Percentiles rank a stretch among this genome's conserved stretches.
These are phyloP conservation scores for Paracyclopina nana DNA, from an alignment of 1,140 invertebrate species.

Conservation along the genomic window DNA sequence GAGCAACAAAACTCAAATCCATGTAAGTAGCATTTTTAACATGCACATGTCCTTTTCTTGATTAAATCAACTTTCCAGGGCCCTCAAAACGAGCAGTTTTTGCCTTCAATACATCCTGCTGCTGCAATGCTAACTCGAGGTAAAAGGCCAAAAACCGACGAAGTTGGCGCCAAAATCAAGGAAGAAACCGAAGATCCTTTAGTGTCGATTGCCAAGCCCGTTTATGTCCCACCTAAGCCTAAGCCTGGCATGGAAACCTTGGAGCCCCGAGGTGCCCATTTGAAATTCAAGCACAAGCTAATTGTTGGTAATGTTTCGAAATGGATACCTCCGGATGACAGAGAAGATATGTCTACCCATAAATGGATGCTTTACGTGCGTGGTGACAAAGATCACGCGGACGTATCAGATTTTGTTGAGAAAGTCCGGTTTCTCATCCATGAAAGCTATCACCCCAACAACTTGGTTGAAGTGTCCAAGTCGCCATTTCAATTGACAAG, in stretches of 20 bases:
- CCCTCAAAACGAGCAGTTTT: neutral
- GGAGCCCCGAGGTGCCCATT: conserved; percentile 2
- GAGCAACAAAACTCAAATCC: neutral
- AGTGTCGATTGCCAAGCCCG: neutral
- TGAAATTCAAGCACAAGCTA: conserved; percentile 24
- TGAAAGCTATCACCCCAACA: conserved; percentile 67
- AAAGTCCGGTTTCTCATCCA: conserved; percentile 63
- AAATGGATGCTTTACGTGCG: conserved; percentile 75
- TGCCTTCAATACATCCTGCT: conserved; percentile 2
- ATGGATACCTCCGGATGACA: conserved; percentile 44
- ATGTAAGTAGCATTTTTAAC: neutral
- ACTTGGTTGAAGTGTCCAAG: conserved; percentile 52
- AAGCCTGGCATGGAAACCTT: neutral
- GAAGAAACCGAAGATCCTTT: neutral
- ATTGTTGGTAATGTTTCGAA: conserved; percentile 67
- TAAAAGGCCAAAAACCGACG: neutral
- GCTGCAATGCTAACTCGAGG: neutral
- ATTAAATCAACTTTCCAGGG: neutral
- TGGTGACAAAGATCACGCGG: conserved; percentile 36
- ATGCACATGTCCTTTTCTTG: neutral
- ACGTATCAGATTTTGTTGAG: conserved; percentile 41
- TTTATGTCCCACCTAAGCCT: neutral
- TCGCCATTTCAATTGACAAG: conserved; percentile 60
- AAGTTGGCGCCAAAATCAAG: neutral
- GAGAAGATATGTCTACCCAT: conserved; percentile 49